Percentiles rank a stretch among this genome's conserved stretches.
phyloP scores from a whole-genome alignment of 1,140 invertebrate genomes.

The Lucilia sericata region DNA sequence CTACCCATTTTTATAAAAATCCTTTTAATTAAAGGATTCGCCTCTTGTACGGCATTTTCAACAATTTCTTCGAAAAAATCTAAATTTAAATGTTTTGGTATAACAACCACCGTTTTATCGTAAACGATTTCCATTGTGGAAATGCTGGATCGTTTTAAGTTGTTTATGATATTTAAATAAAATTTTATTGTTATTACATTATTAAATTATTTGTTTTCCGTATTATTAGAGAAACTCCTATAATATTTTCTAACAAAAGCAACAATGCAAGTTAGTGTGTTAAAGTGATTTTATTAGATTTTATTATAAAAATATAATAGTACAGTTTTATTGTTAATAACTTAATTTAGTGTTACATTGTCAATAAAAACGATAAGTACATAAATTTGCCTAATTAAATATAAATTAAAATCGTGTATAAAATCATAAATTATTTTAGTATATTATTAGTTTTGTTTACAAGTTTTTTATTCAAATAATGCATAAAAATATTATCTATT shows the following conservation, averaged over 20 bases:
- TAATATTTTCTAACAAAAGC: not conserved
- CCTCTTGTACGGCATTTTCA: conserved; percentile 56
- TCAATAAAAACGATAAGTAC: not conserved
- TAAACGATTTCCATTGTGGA: conserved; percentile 53
- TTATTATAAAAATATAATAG: not conserved
- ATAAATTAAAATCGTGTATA: no score
- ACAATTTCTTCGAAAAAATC: conserved; percentile 60
- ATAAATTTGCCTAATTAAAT: not conserved
- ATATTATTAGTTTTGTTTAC: no score
- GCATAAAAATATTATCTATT: no score
- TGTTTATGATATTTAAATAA: not conserved
- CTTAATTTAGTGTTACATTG: not conserved
- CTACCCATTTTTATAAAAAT: conserved; percentile 57
- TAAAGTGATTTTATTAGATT: not conserved
- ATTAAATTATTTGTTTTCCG: not conserved
- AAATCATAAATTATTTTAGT: no score
- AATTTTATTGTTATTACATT: not conserved
- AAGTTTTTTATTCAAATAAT: no score
- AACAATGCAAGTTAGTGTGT: not conserved
- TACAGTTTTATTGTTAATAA: not conserved
- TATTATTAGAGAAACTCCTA: not conserved
- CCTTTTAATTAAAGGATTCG: conserved; percentile 45
- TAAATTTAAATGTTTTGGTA: conserved; percentile 55
- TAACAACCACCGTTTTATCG: conserved; percentile 52
- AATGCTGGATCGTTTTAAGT: not conserved